Evolutionary conservation across 2,113 vertebrate species (phyloP).

Genomic region (Phylloscopus trochiloides): DNA sequence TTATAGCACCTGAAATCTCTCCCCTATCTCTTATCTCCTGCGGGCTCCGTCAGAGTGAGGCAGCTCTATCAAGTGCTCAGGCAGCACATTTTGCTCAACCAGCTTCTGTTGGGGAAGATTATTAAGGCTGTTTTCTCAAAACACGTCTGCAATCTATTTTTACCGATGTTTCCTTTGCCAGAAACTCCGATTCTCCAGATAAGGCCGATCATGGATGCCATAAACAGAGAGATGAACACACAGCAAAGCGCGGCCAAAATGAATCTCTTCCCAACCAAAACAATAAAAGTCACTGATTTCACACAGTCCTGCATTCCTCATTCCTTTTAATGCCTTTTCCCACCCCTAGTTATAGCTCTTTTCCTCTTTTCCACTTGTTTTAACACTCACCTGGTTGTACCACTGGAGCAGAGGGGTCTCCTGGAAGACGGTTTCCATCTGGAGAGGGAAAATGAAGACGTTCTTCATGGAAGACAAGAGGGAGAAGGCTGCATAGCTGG

Average conservation of each 20-base stretch:
- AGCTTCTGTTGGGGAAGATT: not conserved
- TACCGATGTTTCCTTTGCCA: not conserved
- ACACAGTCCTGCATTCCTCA: fast-evolving
- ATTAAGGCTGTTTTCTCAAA: slow-evolving; percentile 18
- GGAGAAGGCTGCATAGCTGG: slow-evolving; percentile 47
- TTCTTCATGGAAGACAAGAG: slow-evolving; percentile 74
- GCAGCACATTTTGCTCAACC: not conserved
- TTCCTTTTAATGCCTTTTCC: not conserved
- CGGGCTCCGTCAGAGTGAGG: fast-evolving
- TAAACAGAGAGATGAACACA: not conserved
- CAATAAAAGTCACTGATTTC: not conserved
- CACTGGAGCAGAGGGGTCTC: slow-evolving; percentile 74
- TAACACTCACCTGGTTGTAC: slow-evolving; percentile 62
- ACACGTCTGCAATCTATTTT: not conserved
- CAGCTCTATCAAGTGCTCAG: not conserved
- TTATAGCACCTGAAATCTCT: not conserved
- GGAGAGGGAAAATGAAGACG: slow-evolving; percentile 75
- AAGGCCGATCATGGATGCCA: not conserved
- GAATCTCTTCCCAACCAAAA: not conserved
- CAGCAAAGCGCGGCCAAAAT: not conserved
- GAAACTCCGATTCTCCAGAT: not conserved
- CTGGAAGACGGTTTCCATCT: slow-evolving; percentile 71
- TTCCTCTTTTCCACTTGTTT: not conserved
- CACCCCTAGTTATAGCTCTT: fast-evolving
- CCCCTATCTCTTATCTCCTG: not conserved